Conservation (phyloP, 1,140 invertebrate genomes). For the Drosophila athabasca region DNA sequence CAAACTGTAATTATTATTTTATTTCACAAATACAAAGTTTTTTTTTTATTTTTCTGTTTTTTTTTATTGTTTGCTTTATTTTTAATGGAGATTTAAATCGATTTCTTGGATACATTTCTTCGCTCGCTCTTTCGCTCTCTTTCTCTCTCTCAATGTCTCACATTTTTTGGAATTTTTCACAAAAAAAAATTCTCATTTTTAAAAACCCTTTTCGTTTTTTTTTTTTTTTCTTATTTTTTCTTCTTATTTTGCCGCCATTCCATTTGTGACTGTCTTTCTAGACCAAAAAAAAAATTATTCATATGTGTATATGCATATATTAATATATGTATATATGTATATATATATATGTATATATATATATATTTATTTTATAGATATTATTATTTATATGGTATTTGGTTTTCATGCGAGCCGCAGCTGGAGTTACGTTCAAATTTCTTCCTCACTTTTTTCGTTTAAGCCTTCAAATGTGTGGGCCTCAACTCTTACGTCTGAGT, state of each 20-base stretch:
- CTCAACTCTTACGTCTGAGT: conserved; percentile 47
- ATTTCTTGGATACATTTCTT: conserved; percentile 33
- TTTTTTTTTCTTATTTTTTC: conserved; percentile 1
- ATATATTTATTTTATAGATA: conserved; percentile 34
- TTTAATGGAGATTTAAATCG: conserved; percentile 43
- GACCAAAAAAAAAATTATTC: conserved; percentile 48
- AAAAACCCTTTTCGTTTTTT: conserved; percentile 41
- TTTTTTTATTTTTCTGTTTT: conserved; percentile 4
- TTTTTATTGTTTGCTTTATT: conserved; percentile 14
- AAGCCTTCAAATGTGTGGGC: conserved; percentile 19
- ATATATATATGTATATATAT: not conserved
- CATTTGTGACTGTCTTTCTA: conserved; percentile 50
- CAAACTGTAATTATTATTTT: conserved; percentile 77
- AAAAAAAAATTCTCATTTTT: conserved; percentile 34
- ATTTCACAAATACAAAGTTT: conserved; percentile 74
- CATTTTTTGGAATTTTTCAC: conserved; percentile 16
- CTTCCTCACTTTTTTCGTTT: conserved; percentile 3
- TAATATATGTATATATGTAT: not conserved
- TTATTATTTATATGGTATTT: conserved; percentile 38
- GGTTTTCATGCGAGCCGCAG: conserved; percentile 41
- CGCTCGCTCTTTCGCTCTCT: not conserved
- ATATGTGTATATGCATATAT: conserved; percentile 45
- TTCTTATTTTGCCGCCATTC: conserved; percentile 25
- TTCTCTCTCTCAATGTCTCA: not conserved
- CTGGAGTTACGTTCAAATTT: conserved; percentile 43